Base-by-base conservation (phyloP, 2,797 vertebrate species). In the Diplodus puntazzo region DNA sequence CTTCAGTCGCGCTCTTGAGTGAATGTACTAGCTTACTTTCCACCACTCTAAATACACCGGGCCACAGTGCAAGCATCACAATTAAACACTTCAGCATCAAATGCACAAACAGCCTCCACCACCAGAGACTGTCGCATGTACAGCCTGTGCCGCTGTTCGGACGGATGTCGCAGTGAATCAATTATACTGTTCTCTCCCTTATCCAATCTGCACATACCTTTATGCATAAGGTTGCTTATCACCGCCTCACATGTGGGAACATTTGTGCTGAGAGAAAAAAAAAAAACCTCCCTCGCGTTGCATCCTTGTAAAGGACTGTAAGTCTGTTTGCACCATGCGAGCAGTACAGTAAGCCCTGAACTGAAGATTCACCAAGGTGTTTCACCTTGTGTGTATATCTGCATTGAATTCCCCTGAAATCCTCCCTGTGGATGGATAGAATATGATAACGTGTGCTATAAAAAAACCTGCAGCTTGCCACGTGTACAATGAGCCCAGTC, bases 191-290 rank as follows among this genome's bases (percentile, higher is more conserved):
- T 79, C 60, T 63, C 67, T 34, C 61, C 75, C 79, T 85, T 77
- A 80, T 77, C 72, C 45, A 79, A 73, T 85, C 63, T 79, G 23
- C 39, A 58, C 54, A 23, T 77, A 69, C 64, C 79, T 87, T 80
- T 73, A 80, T 67, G 69, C 61, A 78, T 77, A 69, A 70, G 61
- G 73, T 63, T 85, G 39, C 78, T 79, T 85, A 89, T 90, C 86
- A n/a, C 16, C 52, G 48, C 61, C 62, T 80, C 54, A 69, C 87
- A 90, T 72, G 75, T 73, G 70, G 77, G 11, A 67, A 57, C 54
- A 77, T 68, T 86, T 81, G 64, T 60, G 66, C 73, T 85, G 76
- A 74, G 55, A 60, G 69, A 70, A 76, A 69, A 82, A 42, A 82
- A 42, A 75, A 42, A 79, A 75, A 43, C 21, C 42, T 70, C 77